These are phyloP conservation scores for Branchipolynoe longqiensis DNA, from an alignment of 2,888 invertebrate genomes.

Conservation along the genomic window DNA sequence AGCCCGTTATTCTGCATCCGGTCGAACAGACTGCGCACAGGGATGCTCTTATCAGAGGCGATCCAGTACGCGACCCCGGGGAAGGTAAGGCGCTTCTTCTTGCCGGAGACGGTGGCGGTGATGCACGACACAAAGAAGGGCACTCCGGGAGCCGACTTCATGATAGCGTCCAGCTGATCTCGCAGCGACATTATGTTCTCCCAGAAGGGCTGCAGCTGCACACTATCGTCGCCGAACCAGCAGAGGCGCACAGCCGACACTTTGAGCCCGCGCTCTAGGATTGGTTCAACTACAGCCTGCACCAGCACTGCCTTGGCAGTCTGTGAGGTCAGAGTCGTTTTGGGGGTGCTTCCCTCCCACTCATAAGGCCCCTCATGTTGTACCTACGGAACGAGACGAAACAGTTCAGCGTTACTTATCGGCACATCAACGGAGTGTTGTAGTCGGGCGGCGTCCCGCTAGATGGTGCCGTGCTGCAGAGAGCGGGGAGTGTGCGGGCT, in stretches of 20 bases:
- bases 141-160: conserved; percentile 8
- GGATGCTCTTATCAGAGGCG: neutral
- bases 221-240: conserved; percentile 37
- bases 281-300: neutral
- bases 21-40: conserved; percentile 11
- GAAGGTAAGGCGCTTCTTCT: conserved; percentile 38
- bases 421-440: neutral
- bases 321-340: conserved; percentile 31
- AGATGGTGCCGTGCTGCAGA: no score
- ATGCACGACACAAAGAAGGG: conserved; percentile 46
- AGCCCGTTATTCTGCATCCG: conserved; percentile 39
- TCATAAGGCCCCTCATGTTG: conserved; percentile 35
- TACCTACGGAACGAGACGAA: conserved; percentile 47
- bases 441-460: no score
- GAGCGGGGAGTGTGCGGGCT: no score
- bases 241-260: conserved; percentile 17
- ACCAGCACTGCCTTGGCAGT: conserved; percentile 14
- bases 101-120: conserved; percentile 26
- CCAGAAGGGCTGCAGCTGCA: conserved; percentile 45
- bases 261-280: conserved; percentile 23
- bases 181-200: conserved; percentile 26
- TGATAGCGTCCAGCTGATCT: conserved; percentile 12
- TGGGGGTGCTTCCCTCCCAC: conserved; percentile 46
- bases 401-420: conserved; percentile 18
- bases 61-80: conserved; percentile 40